Conservation (phyloP, 1,140 invertebrate species). For the Habropoda laboriosa region DNA sequence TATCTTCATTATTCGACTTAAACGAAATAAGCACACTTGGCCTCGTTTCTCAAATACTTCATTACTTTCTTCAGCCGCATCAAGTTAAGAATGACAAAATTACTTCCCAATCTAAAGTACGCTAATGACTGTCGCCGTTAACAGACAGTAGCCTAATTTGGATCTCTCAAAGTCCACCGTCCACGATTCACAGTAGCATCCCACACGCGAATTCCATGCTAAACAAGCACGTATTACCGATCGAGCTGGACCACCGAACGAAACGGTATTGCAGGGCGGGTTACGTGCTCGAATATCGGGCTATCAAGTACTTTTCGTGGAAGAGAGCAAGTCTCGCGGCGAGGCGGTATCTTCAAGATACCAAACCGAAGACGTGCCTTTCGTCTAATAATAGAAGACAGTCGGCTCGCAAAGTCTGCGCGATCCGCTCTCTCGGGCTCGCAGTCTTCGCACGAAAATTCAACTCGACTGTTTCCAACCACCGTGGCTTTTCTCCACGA, state of each 20-base stretch:
- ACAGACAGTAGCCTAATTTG: not conserved
- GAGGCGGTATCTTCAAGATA: slow-evolving; percentile 63
- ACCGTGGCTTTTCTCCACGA: slow-evolving; percentile 54
- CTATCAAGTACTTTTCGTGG: slow-evolving; percentile 36
- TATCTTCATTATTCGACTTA: not conserved
- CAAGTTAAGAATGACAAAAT: not conserved
- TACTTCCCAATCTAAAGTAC: not conserved
- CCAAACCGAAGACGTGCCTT: slow-evolving; percentile 66
- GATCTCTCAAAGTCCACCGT: not conserved
- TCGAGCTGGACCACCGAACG: not conserved
- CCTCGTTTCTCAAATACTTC: not conserved
- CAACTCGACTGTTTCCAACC: slow-evolving; percentile 65
- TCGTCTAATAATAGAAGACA: slow-evolving; percentile 73
- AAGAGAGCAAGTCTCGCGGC: slow-evolving; percentile 13
- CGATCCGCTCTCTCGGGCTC: slow-evolving; percentile 39
- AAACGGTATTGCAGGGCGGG: not conserved
- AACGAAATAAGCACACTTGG: not conserved
- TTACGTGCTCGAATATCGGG: not conserved
- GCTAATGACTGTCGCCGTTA: not conserved
- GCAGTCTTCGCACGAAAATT: slow-evolving; percentile 69
- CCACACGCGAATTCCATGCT: slow-evolving; percentile 24
- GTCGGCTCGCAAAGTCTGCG: slow-evolving; percentile 59
- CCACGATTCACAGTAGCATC: not conserved
- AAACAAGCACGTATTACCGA: slow-evolving; percentile 5
- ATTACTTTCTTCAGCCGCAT: not conserved